Percentiles rank a stretch among this genome's conserved stretches.
These are phyloP conservation scores for Leptinotarsa juncta DNA, from an alignment of 2,888 invertebrate genomes.

Conservation along the genomic window DNA sequence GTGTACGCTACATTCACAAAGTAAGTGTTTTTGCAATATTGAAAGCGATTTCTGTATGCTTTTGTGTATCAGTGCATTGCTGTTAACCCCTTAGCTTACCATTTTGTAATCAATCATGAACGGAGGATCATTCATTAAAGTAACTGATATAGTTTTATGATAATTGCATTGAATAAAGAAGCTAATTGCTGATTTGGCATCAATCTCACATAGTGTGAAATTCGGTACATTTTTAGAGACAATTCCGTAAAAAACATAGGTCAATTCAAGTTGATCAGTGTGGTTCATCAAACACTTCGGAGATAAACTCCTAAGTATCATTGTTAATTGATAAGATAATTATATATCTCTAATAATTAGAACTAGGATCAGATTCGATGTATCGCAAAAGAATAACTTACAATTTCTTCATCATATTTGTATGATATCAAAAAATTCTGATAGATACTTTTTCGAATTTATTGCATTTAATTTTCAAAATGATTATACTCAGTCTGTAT, in stretches of 20 bases:
- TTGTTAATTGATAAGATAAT: neutral
- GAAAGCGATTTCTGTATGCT: slow-evolving; percentile 9
- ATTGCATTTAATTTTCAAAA: too few relatives aligned
- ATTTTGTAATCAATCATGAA: neutral
- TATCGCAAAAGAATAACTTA: too few relatives aligned
- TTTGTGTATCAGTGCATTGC: neutral
- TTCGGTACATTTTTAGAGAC: too few relatives aligned
- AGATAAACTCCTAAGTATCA: too few relatives aligned
- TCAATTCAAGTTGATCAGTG: too few relatives aligned
- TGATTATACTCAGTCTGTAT: neutral
- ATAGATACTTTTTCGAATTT: neutral
- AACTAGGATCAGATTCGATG: neutral
- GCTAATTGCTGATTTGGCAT: too few relatives aligned
- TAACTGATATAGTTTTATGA: too few relatives aligned
- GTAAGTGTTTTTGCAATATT: slow-evolving; percentile 71
- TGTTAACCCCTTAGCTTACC: neutral
- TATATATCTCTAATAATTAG: neutral
- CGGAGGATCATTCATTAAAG: neutral
- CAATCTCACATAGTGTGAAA: too few relatives aligned
- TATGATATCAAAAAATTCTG: neutral
- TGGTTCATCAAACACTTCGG: too few relatives aligned
- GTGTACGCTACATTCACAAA: slow-evolving; percentile 87
- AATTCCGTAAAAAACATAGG: too few relatives aligned
- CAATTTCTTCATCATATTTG: too few relatives aligned
- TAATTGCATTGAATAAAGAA: too few relatives aligned